Base-by-base conservation (phyloP, 1,140 invertebrate genomes). In the Maconellicoccus hirsutus region DNA sequence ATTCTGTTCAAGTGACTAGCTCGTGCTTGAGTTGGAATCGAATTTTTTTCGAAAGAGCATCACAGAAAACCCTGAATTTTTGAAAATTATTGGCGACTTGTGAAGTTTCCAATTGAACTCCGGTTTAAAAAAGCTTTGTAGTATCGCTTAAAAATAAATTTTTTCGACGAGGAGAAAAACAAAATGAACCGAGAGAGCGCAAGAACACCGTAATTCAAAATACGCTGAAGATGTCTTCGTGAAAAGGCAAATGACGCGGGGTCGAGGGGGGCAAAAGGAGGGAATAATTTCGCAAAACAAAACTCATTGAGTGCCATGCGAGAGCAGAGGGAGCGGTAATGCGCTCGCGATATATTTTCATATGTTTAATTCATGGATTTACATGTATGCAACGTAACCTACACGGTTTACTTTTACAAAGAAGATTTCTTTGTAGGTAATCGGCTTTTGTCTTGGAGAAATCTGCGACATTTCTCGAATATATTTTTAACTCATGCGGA, bases 301-400 rank as follows among this genome's bases (percentile, higher is more conserved):
- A 52, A 52, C 6, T 16, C 16, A 14, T 38, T 38, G 6, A 38
- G 6, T 52, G 2, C 42, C 6, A 52, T n/a, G n/a, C n/a, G n/a
- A n/a, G n/a, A n/a, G n/a, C n/a, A n/a, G n/a, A n/a, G n/a, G n/a
- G n/a, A n/a, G n/a, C n/a, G 2, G 16, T 52, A 4, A 4, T 16
- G 4, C 42, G 2, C 42, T 52, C 42, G 12, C 42, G 16, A 52
- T 38, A 38, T 52, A 8, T 16, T 52, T 52, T 52, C 42, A 19
- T 52, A 52, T 52, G 42, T 52, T 52, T 52, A 52, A 52, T 52
- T 52, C 42, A 52, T 52, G 42, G 42, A 52, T 52, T 52, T 52
- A 52, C 42, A 16, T 52, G n/a, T 52, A 52, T 19, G 42, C 16
- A 52, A 16, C 42, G 42, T 52, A 52, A 14, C 42, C 42, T 4